These are phyloP conservation scores for Dallia pectoralis DNA, from an alignment of 2,797 vertebrate species.

Conservation along the genomic window DNA sequence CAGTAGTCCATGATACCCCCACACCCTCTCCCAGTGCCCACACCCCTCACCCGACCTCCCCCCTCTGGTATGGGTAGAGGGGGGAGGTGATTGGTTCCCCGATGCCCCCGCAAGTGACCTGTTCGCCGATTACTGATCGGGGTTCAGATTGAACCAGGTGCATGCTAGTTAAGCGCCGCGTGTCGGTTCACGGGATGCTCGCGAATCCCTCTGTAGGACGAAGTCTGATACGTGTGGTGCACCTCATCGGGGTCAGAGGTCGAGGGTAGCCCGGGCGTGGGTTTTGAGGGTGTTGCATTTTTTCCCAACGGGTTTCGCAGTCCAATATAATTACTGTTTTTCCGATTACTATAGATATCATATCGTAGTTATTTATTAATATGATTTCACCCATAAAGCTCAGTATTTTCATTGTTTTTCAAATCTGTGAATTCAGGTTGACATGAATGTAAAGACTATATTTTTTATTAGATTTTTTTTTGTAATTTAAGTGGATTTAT, in stretches of 20 bases:
- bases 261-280: slow-evolving; percentile 35
- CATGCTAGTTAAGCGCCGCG: slow-evolving; percentile 30
- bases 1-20: slow-evolving; percentile 37
- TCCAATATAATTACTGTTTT: slow-evolving; percentile 65
- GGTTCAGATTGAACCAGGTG: slow-evolving; percentile 37
- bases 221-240: slow-evolving; percentile 32
- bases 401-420: slow-evolving; percentile 63
- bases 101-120: slow-evolving; percentile 42
- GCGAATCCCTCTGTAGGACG: slow-evolving; percentile 27
- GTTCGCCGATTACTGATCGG: slow-evolving; percentile 37
- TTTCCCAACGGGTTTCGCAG: slow-evolving; percentile 55
- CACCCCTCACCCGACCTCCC: slow-evolving; percentile 39
- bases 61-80: slow-evolving; percentile 32
- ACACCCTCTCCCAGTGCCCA: slow-evolving; percentile 31
- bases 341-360: slow-evolving; percentile 65
- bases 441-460: slow-evolving; percentile 85
- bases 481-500: slow-evolving; percentile 77
- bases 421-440: slow-evolving; percentile 84
- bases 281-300: slow-evolving; percentile 54
- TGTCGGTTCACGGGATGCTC: slow-evolving; percentile 39
- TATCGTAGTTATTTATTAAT: slow-evolving; percentile 79
- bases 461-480: slow-evolving; percentile 75
- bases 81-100: slow-evolving; percentile 12
- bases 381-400: slow-evolving; percentile 72
- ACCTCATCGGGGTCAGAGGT: slow-evolving; percentile 33